Conservation (phyloP, 1,140 invertebrate genomes). For the Rhynchophorus ferrugineus region DNA sequence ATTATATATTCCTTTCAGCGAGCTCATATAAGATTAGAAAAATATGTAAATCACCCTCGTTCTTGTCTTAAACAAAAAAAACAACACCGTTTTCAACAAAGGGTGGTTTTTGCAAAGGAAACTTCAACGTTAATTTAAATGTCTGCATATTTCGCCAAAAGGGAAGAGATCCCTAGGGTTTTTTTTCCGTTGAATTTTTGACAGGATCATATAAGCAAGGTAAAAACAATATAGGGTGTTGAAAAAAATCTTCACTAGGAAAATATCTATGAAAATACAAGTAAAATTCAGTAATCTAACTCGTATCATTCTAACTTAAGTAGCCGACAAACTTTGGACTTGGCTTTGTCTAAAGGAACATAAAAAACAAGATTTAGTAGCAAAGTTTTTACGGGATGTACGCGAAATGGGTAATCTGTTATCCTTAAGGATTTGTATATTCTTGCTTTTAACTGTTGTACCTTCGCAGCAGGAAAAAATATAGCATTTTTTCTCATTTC, state of each 20-base stretch:
- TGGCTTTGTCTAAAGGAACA: background rate
- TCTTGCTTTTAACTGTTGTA: too few species aligned
- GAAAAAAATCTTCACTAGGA: too few species aligned
- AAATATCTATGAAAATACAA: too few species aligned
- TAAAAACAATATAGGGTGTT: too few species aligned
- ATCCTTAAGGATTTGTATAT: background rate
- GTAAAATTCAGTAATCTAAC: too few species aligned
- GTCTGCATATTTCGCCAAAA: constrained; percentile 12
- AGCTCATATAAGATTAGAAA: too few species aligned
- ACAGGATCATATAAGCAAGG: too few species aligned
- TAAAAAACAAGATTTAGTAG: constrained; percentile 1
- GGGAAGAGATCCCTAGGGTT: background rate
- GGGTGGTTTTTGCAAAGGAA: constrained; percentile 9
- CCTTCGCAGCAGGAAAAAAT: background rate
- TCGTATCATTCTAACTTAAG: too few species aligned
- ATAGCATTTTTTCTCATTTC: constrained; percentile 1
- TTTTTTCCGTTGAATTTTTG: background rate
- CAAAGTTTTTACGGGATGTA: too few species aligned
- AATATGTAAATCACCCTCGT: background rate
- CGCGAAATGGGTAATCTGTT: too few species aligned
- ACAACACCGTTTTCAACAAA: constrained; percentile 8
- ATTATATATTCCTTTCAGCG: too few species aligned
- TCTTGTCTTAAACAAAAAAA: background rate
- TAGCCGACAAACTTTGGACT: constrained; percentile 11
- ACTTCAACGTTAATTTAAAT: constrained; percentile 10